Conservation (phyloP, 2,797 vertebrate genomes). For the Hydrolagus colliei region DNA sequence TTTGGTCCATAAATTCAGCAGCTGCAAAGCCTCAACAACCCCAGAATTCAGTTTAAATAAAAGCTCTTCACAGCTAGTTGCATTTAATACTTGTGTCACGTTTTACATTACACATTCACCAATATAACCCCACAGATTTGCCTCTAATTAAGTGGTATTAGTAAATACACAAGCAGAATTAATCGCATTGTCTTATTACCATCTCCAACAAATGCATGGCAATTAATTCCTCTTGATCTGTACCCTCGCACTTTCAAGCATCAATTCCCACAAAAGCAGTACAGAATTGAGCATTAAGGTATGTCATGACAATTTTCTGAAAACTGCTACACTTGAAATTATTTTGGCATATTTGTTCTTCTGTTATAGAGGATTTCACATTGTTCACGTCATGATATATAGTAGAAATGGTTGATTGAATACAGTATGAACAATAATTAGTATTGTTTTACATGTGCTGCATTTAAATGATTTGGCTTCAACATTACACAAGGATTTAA, state of each 20-base stretch:
- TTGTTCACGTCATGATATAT: slow-evolving; percentile 11
- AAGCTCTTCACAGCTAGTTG: slow-evolving; percentile 40
- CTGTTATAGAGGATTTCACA: neutral
- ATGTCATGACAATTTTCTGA: slow-evolving; percentile 13
- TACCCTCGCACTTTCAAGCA: neutral
- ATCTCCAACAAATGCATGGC: neutral
- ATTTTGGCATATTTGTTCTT: slow-evolving; percentile 26
- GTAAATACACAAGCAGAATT: neutral
- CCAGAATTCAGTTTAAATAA: slow-evolving; percentile 46
- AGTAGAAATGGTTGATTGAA: neutral
- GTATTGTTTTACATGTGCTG: neutral
- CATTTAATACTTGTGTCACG: neutral
- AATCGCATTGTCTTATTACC: neutral
- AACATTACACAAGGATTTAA: neutral
- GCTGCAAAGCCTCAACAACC: slow-evolving; percentile 45
- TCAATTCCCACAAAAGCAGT: neutral
- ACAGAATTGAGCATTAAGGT: slow-evolving; percentile 13
- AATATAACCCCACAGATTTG: neutral
- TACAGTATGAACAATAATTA: neutral
- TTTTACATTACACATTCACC: slow-evolving; percentile 29
- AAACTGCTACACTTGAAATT: neutral
- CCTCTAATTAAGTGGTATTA: slow-evolving; percentile 32
- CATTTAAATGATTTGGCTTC: neutral
- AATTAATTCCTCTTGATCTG: slow-evolving; percentile 13
- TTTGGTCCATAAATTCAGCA: slow-evolving; percentile 49